These are phyloP conservation scores for Lycocerus yunnanus DNA, from an alignment of 2,888 invertebrate genomes.

Conservation along the genomic window DNA sequence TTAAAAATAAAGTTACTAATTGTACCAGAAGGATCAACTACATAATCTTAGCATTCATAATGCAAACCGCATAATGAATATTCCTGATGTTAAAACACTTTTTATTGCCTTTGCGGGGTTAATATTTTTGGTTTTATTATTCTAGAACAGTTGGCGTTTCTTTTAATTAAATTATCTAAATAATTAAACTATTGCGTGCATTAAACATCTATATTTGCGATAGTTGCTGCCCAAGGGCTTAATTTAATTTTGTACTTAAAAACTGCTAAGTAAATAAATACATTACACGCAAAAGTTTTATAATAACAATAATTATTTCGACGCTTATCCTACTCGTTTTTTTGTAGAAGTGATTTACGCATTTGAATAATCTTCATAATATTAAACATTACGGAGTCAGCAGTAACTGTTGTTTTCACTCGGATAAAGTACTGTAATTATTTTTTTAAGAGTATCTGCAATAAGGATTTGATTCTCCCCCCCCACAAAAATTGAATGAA, in stretches of 20 bases:
- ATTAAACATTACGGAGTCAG: too few relatives aligned
- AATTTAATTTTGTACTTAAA: background rate
- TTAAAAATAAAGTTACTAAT: background rate
- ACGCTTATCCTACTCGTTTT: too few relatives aligned
- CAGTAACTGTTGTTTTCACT: too few relatives aligned
- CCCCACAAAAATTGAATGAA: too few relatives aligned
- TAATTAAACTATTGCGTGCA: background rate
- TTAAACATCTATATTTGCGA: background rate
- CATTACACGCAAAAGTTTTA: too few relatives aligned
- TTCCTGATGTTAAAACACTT: background rate
- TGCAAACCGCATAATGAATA: background rate
- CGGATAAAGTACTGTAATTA: too few relatives aligned
- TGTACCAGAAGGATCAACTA: background rate
- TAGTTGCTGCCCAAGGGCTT: background rate
- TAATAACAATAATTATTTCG: background rate
- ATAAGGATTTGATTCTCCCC: too few relatives aligned
- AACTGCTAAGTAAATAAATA: too few relatives aligned
- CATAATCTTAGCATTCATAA: background rate
- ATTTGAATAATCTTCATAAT: background rate
- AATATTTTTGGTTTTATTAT: background rate
- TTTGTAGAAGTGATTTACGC: background rate
- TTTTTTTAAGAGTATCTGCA: too few relatives aligned
- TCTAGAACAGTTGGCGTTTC: background rate
- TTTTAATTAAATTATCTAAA: background rate
- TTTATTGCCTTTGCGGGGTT: too few relatives aligned